Conservation (phyloP, 92 coral and sea anemone genomes). For the Parazoanthus swiftii region DNA sequence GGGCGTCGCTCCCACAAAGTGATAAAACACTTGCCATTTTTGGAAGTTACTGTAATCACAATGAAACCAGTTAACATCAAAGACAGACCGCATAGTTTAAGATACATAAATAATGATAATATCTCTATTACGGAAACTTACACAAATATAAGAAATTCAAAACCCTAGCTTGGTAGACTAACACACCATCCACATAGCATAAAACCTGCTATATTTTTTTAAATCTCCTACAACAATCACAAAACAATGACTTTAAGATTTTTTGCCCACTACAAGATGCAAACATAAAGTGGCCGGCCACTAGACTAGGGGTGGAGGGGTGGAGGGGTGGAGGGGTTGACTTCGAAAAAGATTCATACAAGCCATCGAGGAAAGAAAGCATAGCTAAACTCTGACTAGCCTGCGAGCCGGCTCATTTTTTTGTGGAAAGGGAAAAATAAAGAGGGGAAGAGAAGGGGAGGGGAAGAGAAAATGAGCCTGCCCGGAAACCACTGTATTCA, state of each 20-base stretch:
- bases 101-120: neutral
- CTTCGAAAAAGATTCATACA: too few species aligned
- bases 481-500: too few species aligned
- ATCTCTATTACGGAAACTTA: neutral
- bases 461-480: too few species aligned
- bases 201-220: neutral
- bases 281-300: too few species aligned
- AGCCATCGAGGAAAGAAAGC: too few species aligned
- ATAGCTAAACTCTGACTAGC: too few species aligned
- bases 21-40: conserved; percentile 90
- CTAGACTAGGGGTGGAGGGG: too few species aligned
- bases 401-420: too few species aligned
- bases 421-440: too few species aligned
- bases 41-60: conserved; percentile 48
- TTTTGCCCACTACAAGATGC: neutral
- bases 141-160: neutral
- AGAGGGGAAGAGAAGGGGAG: too few species aligned
- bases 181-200: neutral
- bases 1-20: conserved; percentile 98
- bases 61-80: neutral
- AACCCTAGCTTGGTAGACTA: neutral
- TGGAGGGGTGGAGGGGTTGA: too few species aligned
- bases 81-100: too few species aligned
- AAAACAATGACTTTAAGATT: neutral
- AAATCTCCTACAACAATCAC: neutral